These are phyloP conservation scores for Eutrigla gurnardus DNA, from an alignment of 2,797 vertebrate species.

Conservation along the genomic window DNA sequence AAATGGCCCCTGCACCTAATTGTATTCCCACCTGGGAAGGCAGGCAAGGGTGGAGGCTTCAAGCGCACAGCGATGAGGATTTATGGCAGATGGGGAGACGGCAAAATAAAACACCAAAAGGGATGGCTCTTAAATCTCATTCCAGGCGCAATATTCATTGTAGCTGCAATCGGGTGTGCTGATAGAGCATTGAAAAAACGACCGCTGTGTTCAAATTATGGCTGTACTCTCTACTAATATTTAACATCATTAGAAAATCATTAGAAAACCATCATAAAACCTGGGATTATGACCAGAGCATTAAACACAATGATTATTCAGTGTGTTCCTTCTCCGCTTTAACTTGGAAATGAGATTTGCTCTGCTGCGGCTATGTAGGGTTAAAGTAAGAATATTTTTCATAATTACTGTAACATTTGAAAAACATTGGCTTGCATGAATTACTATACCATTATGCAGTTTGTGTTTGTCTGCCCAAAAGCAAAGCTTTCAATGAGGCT, in stretches of 20 bases:
- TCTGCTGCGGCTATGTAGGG: conserved; percentile 75
- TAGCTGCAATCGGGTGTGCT: conserved; percentile 82
- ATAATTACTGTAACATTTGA: conserved; percentile 87
- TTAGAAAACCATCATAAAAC: conserved; percentile 91
- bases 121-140: conserved; percentile 87
- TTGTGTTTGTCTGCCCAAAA: conserved; percentile 80
- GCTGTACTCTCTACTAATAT: conserved; percentile 89
- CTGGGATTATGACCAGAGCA: conserved; percentile 90
- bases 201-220: conserved; percentile 87
- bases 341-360: conserved; percentile 86
- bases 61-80: conserved; percentile 85
- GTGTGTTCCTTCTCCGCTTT: conserved; percentile 84
- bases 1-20: conserved; percentile 86
- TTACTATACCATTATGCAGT: conserved; percentile 82
- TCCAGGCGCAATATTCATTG: conserved; percentile 85
- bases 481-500: conserved; percentile 80
- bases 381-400: conserved; percentile 83
- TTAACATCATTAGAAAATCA: conserved; percentile 92
- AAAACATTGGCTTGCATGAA: conserved; percentile 85
- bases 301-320: conserved; percentile 91
- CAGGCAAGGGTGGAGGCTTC: conserved; percentile 78
- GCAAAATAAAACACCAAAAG: conserved; percentile 89
- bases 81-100: conserved; percentile 84
- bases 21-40: conserved; percentile 87
- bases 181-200: conserved; percentile 81